Base-by-base conservation (phyloP, 2,113 vertebrate species). In the Amphiprion percula region DNA sequence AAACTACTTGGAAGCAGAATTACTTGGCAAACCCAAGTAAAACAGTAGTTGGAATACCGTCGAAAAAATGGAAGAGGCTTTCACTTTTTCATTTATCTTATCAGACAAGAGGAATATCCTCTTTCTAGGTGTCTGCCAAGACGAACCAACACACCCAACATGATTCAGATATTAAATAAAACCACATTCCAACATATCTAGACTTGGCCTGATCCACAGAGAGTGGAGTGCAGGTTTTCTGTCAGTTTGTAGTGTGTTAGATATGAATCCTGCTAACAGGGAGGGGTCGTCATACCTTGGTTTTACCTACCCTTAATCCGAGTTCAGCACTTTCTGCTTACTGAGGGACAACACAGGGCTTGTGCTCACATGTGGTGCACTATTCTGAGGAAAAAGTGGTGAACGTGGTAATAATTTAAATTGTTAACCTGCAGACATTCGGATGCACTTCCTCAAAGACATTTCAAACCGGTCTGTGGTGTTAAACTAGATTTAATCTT, bases 11-110 rank as follows among this genome's bases (percentile, higher is more conserved):
- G 79, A 73, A 84, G 79, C 73, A 59, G 81, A 80, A 54, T 71
- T 79, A 64, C 85, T 86, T 76, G 80, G 80, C 77, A 68, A 75
- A 68, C 19, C 4, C 0, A 26, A 74, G 75, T 60, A 37, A 79
- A 87, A 88, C 83, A 75, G 77, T 82, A 89, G 87, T 86, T 71
- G 17, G 23, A 71, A 67, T 28, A 24, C 8, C 8, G 17, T 28
- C 10, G 68, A 77, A 53, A 82, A 71, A 52, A 15, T 37, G 11
- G 30, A 44, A 30, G 28, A 37, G 50, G n/a, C 24, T 28, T 55
- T 46, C 17, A 70, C 24, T 71, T 47, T 37, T 68, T 61, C 41
- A 67, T 63, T 82, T 50, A 77, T 79, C 21, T 60, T 54, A 70
- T 80, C 50, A n/a, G 21, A 62, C 14, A n/a, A 56, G 61, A 77